These are phyloP conservation scores for Musca domestica DNA, from an alignment of 1,140 invertebrate species.

Conservation along the genomic window DNA sequence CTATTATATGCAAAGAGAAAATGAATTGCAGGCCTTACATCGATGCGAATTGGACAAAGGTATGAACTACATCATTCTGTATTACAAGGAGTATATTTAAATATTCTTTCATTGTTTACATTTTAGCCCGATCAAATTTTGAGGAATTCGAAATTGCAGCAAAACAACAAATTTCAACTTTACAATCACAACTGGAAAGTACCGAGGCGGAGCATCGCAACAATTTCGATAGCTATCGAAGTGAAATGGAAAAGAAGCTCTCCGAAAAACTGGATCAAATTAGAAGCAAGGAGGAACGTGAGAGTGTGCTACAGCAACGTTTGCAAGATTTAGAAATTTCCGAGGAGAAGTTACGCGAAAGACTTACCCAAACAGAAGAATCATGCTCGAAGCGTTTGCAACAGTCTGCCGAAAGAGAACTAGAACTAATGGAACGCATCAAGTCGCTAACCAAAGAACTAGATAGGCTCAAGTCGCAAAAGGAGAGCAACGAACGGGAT, in stretches of 20 bases:
- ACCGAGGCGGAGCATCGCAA: slow-evolving; percentile 38
- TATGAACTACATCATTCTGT: slow-evolving; percentile 21
- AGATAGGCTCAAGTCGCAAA: slow-evolving; percentile 29
- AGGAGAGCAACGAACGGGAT: slow-evolving; percentile 39
- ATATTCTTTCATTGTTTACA: not conserved
- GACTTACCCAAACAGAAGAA: slow-evolving; percentile 36
- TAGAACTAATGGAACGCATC: slow-evolving; percentile 41
- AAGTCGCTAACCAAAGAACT: slow-evolving; percentile 42
- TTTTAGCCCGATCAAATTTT: slow-evolving; percentile 39
- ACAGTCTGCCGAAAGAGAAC: slow-evolving; percentile 40
- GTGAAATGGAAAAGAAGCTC: slow-evolving; percentile 38
- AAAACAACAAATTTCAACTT: slow-evolving; percentile 36
- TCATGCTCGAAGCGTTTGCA: slow-evolving; percentile 33
- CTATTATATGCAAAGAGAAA: slow-evolving; percentile 39
- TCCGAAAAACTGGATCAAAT: slow-evolving; percentile 38
- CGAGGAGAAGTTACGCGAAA: slow-evolving; percentile 46
- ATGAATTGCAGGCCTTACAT: slow-evolving; percentile 39
- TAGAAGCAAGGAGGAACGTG: slow-evolving; percentile 33
- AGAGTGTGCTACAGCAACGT: slow-evolving; percentile 42
- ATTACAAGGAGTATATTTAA: not conserved
- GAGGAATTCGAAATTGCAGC: slow-evolving; percentile 41
- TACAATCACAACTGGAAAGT: slow-evolving; percentile 39
- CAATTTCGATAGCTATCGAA: slow-evolving; percentile 38
- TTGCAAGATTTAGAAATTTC: slow-evolving; percentile 37
- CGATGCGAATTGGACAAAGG: slow-evolving; percentile 45